Base-by-base conservation (phyloP, 2,888 invertebrate genomes). In the Noctua pronuba region DNA sequence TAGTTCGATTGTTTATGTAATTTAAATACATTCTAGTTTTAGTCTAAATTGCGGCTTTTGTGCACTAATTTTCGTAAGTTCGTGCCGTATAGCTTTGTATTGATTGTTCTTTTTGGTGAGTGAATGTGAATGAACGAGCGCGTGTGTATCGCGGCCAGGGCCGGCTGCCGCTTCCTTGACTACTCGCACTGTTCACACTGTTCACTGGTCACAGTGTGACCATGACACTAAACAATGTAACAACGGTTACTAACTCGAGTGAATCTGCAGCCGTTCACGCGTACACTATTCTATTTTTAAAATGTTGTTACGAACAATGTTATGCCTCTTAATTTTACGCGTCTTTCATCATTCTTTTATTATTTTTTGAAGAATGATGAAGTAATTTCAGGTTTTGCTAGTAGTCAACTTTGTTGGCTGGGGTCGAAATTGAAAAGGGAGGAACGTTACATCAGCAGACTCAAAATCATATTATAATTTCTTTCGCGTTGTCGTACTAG, bases 91-190 rank as follows among this genome's bases (percentile, higher is more conserved):
- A 52, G 68, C 70, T 70, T 75, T 70, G 64, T 77, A 75, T 87
- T 79, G 73, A 82, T 80, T 79, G 74, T 84, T 84, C 35, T 81
- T 84, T 86, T 88, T 84, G 84, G 85, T 74, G 77, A 86, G 82
- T 79, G 87, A 88, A 87, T 84, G 86, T 82, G 84, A 88, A 89
- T 91, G 90, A 90, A 91, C 84, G 89, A 83, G 82, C 78, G 86
- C 86, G 88, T 86, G 80, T 88, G 81, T 85, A 90, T 87, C 86
- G 90, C 88, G 90, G 92, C 88, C 92, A 91, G 84, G 92, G 92
- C 69, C 90, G 83, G 77, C 80, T 74, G 85, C 82, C 82, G 79
- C 75, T 85, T 87, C 86, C 81, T 87, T 86, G 58, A 76, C 79
- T 81, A 81, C 78, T 79, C 80, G 78, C 75, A 64, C 79, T 86